Percentiles rank a stretch among this genome's conserved stretches.
Conservation (phyloP, 2,113 vertebrate species). For the Anthoscopus minutus region DNA sequence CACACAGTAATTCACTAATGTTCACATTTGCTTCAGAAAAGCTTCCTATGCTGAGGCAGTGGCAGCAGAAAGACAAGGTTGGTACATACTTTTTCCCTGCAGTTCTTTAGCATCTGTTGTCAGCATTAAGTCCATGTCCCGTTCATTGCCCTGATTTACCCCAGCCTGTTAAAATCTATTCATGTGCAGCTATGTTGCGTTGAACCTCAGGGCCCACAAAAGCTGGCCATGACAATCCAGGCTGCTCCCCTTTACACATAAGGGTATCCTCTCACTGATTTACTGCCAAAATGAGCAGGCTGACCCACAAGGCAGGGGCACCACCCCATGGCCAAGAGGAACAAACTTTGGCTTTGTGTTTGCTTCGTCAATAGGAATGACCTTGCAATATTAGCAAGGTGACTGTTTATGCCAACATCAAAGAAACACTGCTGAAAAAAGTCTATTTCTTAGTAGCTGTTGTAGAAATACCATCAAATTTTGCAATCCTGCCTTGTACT, state of each 20-base stretch:
- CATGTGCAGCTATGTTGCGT: accelerated
- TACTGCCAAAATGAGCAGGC: background rate
- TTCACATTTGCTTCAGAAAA: background rate
- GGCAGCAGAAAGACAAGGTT: background rate
- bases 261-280: background rate
- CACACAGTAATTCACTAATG: background rate
- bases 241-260: background rate
- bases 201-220: background rate
- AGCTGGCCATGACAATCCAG: background rate
- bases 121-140: background rate
- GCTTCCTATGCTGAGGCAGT: background rate
- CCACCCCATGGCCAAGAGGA: background rate
- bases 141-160: background rate
- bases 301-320: background rate
- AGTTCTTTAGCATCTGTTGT: background rate
- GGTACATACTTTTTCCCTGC: background rate
- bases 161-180: background rate
- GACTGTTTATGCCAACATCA: background rate
- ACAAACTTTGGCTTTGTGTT: background rate
- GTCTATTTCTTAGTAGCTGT: background rate
- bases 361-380: background rate
- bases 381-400: background rate
- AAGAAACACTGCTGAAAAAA: background rate
- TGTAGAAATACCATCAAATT: background rate
- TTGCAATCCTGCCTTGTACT: background rate